Percentiles rank a stretch among this genome's conserved stretches.
These are phyloP conservation scores for Acronicta psi DNA, from an alignment of 2,888 invertebrate species.

Conservation along the genomic window DNA sequence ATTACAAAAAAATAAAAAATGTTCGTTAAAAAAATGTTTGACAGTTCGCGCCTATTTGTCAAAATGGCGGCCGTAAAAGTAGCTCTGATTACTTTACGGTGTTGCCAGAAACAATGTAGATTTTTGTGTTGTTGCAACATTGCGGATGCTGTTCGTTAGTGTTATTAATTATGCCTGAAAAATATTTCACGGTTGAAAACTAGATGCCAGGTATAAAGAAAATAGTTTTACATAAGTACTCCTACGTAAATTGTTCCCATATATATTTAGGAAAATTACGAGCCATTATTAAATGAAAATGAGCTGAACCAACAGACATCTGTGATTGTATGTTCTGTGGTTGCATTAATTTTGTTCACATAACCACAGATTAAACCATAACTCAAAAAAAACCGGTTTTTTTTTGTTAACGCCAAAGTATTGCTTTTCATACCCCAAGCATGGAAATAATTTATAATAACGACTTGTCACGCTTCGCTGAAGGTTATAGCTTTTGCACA, in stretches of 20 bases:
- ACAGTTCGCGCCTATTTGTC: slow-evolving; percentile 42
- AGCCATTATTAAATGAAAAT: too few relatives aligned
- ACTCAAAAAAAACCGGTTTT: too few relatives aligned
- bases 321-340: too few relatives aligned
- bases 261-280: too few relatives aligned
- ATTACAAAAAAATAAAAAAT: slow-evolving; percentile 33
- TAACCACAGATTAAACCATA: too few relatives aligned
- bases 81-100: slow-evolving; percentile 44
- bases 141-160: slow-evolving; percentile 8
- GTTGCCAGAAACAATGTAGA: slow-evolving; percentile 43
- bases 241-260: not conserved
- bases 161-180: slow-evolving; percentile 9
- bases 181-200: slow-evolving; percentile 15
- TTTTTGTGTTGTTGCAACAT: slow-evolving; percentile 15
- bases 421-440: slow-evolving; percentile 2
- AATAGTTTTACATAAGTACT: not conserved
- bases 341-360: too few relatives aligned
- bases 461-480: slow-evolving; percentile 5
- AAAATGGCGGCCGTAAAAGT: slow-evolving; percentile 49
- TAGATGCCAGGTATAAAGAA: not conserved
- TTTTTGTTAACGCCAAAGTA: not conserved
- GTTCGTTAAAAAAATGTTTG: slow-evolving; percentile 39
- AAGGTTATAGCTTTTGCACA: slow-evolving; percentile 6
- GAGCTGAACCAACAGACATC: too few relatives aligned
- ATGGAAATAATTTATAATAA: slow-evolving; percentile 6